Percentiles rank a stretch among this genome's conserved stretches.
Conservation (phyloP, 2,888 invertebrate genomes). For the Cyaniris semiargus region DNA sequence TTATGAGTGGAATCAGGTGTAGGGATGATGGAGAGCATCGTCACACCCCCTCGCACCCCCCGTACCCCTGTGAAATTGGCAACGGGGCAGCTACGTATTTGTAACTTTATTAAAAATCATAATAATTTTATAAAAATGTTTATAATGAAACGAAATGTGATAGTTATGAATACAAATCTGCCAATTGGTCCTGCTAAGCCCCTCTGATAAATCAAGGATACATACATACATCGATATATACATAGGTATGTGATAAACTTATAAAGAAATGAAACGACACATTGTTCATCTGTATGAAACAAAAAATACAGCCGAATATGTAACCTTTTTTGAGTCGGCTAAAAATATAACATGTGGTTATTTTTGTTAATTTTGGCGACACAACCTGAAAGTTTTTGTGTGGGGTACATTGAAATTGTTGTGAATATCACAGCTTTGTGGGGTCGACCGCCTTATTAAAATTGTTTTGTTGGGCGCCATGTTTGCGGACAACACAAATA, state of each 20-base stretch:
- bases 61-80: background rate
- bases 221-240: too few relatives aligned
- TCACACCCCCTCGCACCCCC: background rate
- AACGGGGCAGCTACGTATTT: background rate
- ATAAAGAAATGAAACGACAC: too few relatives aligned
- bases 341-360: background rate
- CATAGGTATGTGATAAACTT: too few relatives aligned
- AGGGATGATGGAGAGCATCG: background rate
- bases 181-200: too few relatives aligned
- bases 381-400: background rate
- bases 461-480: background rate
- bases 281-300: too few relatives aligned
- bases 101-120: too few relatives aligned
- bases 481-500: background rate
- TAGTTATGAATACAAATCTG: too few relatives aligned
- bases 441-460: background rate
- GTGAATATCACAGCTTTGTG: background rate
- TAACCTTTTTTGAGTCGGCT: too few relatives aligned
- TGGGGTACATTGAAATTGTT: background rate
- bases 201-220: too few relatives aligned
- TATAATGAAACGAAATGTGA: too few relatives aligned
- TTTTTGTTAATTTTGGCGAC: background rate
- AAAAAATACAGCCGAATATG: too few relatives aligned
- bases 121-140: too few relatives aligned
- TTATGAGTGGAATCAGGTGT: slow-evolving; percentile 8